Conservation (phyloP, 2,113 vertebrate genomes). For the Amphilophus citrinellus region DNA sequence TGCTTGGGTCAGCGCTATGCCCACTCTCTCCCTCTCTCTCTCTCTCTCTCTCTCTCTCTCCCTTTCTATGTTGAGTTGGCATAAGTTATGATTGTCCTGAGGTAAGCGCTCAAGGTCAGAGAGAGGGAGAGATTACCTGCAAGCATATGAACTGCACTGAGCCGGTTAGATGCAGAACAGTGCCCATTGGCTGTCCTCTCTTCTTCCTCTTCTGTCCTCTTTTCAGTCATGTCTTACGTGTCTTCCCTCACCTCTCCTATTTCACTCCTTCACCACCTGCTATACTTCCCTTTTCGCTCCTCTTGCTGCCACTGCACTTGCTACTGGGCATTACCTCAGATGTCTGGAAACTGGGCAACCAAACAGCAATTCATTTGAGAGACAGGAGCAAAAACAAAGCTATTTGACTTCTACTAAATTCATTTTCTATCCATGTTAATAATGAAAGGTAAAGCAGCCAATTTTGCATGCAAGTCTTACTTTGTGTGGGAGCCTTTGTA, state of each 20-base stretch:
- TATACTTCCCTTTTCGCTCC: slow-evolving; percentile 10
- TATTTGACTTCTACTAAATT: background rate
- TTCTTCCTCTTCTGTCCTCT: background rate
- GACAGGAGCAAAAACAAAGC: background rate
- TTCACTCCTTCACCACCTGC: slow-evolving; percentile 30
- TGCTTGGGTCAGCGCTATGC: slow-evolving; percentile 75
- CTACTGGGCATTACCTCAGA: slow-evolving; percentile 23
- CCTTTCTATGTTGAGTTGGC: slow-evolving; percentile 59
- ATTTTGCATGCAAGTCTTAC: slow-evolving; percentile 23
- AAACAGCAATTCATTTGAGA: slow-evolving; percentile 3
- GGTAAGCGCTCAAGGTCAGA: slow-evolving; percentile 72
- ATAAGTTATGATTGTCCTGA: slow-evolving; percentile 58
- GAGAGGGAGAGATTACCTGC: slow-evolving; percentile 48
- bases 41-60: slow-evolving; percentile 23
- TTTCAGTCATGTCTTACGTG: background rate
- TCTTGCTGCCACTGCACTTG: slow-evolving; percentile 27
- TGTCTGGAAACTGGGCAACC: slow-evolving; percentile 12
- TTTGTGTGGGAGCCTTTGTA: slow-evolving; percentile 40
- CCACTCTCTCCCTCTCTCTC: slow-evolving; percentile 46
- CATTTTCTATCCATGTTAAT: background rate
- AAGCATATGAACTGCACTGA: slow-evolving; percentile 33
- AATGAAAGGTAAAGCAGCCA: background rate
- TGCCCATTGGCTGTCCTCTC: background rate
- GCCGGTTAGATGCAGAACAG: slow-evolving; percentile 32
- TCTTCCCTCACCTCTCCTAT: slow-evolving; percentile 14